Conservation (phyloP, 2,113 vertebrate genomes). For the Ophthalmolycus amberensis region DNA sequence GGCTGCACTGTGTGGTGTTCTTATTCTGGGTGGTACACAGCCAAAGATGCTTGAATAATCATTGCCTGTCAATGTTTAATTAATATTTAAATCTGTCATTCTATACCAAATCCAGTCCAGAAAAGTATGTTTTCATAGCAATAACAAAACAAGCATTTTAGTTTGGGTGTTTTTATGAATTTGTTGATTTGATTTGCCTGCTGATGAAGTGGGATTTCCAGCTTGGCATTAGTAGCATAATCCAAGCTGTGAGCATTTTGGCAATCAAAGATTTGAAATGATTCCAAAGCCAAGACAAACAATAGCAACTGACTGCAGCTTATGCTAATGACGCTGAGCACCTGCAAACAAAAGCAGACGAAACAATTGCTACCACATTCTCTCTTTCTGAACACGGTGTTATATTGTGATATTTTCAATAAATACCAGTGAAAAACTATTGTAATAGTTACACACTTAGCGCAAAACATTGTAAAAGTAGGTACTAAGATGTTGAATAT, state of each 20-base stretch:
- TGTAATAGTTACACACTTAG: background rate
- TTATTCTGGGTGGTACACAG: background rate
- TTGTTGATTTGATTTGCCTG: constrained; percentile 24
- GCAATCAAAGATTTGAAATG: constrained; percentile 28
- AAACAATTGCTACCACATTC: background rate
- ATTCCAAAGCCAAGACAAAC: constrained; percentile 46
- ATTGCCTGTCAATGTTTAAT: background rate
- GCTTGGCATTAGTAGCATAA: constrained; percentile 13
- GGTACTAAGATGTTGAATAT: background rate
- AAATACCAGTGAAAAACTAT: background rate
- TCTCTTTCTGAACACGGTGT: background rate
- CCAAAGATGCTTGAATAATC: constrained; percentile 9
- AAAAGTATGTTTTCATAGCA: background rate
- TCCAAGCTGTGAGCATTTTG: constrained; percentile 49
- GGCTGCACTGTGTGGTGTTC: constrained; percentile 19
- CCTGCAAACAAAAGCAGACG: constrained; percentile 1
- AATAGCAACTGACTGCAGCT: constrained; percentile 25
- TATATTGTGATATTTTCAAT: background rate
- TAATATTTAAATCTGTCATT: constrained; percentile 1
- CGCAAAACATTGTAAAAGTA: background rate
- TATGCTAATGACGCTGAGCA: constrained; percentile 42
- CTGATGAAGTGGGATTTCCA: constrained; percentile 34
- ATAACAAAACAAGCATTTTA: constrained; percentile 2
- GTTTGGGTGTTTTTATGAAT: constrained; percentile 11
- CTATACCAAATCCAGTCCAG: background rate